These are phyloP conservation scores for Nerophis ophidion DNA, from an alignment of 2,113 vertebrate species.

Conservation along the genomic window DNA sequence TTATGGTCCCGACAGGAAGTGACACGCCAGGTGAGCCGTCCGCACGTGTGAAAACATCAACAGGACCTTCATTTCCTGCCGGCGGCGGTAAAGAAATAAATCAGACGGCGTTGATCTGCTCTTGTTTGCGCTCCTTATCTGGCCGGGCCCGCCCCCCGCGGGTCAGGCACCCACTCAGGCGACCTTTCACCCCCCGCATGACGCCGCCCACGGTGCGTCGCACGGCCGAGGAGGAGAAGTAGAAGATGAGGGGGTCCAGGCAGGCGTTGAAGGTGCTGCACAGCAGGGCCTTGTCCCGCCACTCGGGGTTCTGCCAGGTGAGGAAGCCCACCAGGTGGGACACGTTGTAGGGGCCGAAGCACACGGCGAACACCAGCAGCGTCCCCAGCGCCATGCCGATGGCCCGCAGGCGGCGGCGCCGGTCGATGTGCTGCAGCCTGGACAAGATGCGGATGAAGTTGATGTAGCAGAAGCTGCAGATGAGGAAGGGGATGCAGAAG, in stretches of 20 bases:
- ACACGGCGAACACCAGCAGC: slow-evolving; percentile 74
- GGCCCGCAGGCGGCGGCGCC: slow-evolving; percentile 63
- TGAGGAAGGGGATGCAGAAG: slow-evolving; percentile 76
- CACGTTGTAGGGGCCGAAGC: slow-evolving; percentile 83
- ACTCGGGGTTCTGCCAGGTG: slow-evolving; percentile 55
- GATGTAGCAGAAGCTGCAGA: slow-evolving; percentile 73
- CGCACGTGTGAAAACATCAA: slow-evolving; percentile 34
- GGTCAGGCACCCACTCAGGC: slow-evolving; percentile 32
- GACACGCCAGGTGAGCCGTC: neutral
- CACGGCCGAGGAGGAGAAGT: slow-evolving; percentile 79
- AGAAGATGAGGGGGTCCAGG: slow-evolving; percentile 85
- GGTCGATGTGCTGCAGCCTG: slow-evolving; percentile 64
- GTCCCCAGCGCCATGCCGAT: slow-evolving; percentile 74
- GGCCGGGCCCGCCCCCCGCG: slow-evolving; percentile 9
- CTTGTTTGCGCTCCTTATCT: slow-evolving; percentile 54
- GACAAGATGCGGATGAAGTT: slow-evolving; percentile 72
- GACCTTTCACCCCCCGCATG: slow-evolving; percentile 26
- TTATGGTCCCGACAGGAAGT: neutral
- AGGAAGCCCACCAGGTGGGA: slow-evolving; percentile 81
- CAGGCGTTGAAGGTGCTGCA: slow-evolving; percentile 82
- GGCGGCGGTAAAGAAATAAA: slow-evolving; percentile 33
- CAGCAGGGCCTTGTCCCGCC: slow-evolving; percentile 76
- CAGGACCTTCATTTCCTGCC: slow-evolving; percentile 43
- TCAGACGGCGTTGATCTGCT: slow-evolving; percentile 37
- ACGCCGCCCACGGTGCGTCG: slow-evolving; percentile 58